Percentiles rank a stretch among this genome's conserved stretches.
phyloP scores from a whole-genome alignment of 2,888 invertebrate genomes.

The Standfussiana lucernea region DNA sequence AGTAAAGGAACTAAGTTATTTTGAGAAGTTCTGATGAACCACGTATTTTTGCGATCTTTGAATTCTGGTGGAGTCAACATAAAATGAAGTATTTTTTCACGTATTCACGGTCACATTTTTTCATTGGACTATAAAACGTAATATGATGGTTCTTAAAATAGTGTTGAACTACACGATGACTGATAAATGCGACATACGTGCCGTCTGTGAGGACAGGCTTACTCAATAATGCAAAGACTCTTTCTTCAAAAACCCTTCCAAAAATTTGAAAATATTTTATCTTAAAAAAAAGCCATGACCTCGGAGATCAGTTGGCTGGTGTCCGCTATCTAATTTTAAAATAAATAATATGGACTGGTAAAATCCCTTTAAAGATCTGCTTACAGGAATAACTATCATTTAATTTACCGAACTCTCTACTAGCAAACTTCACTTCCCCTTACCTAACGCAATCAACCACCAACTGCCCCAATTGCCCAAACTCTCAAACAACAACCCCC shows the following conservation, averaged over 20 bases:
- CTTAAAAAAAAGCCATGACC: no score
- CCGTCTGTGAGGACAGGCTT: neutral
- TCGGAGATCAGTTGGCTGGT: no score
- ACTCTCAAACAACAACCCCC: constrained; percentile 37
- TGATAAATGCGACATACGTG: neutral
- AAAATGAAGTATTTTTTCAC: neutral
- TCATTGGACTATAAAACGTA: neutral
- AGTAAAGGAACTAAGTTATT: constrained; percentile 29
- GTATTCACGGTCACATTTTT: no score
- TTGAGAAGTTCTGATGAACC: neutral
- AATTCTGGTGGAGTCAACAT: neutral
- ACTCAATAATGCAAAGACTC: neutral
- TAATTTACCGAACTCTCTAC: neutral
- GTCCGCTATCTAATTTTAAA: no score
- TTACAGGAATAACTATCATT: neutral
- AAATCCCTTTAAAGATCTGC: neutral
- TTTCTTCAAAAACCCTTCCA: neutral
- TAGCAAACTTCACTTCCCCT: constrained; percentile 7
- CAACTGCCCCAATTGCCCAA: constrained; percentile 31
- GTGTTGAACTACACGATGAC: neutral
- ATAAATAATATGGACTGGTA: neutral
- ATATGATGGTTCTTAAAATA: neutral
- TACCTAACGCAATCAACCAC: constrained; percentile 29
- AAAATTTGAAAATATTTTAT: no score
- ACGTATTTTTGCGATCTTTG: neutral